These are phyloP conservation scores for Poecilia latipinna DNA, from an alignment of 2,113 vertebrate genomes.

Conservation along the genomic window DNA sequence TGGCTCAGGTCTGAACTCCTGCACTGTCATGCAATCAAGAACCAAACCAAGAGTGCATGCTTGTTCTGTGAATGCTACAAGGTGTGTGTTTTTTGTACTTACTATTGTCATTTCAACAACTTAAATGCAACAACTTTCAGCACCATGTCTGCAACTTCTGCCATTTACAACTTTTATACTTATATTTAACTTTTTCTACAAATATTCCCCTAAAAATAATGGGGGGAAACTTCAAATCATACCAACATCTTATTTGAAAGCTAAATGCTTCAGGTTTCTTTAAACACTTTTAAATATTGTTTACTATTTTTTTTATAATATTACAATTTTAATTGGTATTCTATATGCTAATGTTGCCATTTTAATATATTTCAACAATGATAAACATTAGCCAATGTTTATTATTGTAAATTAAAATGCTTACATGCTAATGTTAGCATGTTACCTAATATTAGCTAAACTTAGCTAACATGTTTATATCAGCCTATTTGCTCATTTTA, in stretches of 20 bases:
- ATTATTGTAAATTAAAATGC: neutral
- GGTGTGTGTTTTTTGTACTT: neutral
- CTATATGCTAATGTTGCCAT: neutral
- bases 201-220: no score
- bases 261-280: no score
- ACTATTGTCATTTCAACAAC: slow-evolving; percentile 1
- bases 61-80: neutral
- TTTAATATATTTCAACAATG: neutral
- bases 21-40: slow-evolving; percentile 13
- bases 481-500: neutral
- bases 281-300: no score
- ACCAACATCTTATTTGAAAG: no score
- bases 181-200: no score
- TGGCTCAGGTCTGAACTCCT: slow-evolving; percentile 3
- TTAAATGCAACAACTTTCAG: neutral
- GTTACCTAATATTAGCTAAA: neutral
- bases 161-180: no score
- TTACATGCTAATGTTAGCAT: neutral
- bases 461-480: neutral
- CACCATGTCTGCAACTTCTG: no score
- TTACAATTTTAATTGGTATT: neutral
- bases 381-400: neutral
- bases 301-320: no score
- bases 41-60: neutral
- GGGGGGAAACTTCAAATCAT: neutral